Evolutionary conservation across 2,888 invertebrate species (phyloP), one percentile per base, ranked within the genome.

Genomic region (Stenodema calcarata): DNA sequence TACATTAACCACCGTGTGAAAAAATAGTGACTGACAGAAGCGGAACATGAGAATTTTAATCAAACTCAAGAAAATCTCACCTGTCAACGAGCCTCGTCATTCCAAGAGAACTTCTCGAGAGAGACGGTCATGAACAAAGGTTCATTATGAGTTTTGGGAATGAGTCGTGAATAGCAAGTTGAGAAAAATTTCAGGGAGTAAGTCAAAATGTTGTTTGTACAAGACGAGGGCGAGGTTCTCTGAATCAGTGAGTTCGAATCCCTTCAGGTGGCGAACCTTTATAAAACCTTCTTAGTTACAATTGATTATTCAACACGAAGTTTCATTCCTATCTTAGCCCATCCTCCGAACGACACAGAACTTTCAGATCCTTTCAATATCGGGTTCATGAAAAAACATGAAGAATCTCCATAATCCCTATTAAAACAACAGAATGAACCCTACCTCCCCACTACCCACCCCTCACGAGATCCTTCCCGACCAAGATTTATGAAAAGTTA

Each of bases 301-400:
- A 70, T 83, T 83, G 83, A 83, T 83, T 83, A 83, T 83, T 83
- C 83, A 83, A 73, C 83, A 70, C 70, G n/a, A 73, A 73, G 70
- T 83, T 73, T 73, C 83, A 27, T 83, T 83, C 62, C 23, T n/a
- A 28, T 73, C 62, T 70, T 73, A 30, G 6, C 42, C 44, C 70
- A 70, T 70, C 30, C 47, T 79, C 44, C 83, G 23, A 70, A 83
- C 70, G 83, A 83, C 83, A 83, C 35, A 42, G 35, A 83, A 83
- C 83, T 83, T 83, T 83, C 83, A 41, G 30, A 70, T 83, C 42
- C 83, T 70, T 83, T 83, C 83, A 83, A 83, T 83, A 70, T 83
- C 83, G 83, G 73, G 83, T 73, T 83, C 83, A 83, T 83, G 83
- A 83, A 83, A 83, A 83, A 83, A 83, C 83, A 83, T 83, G 83